Base-by-base conservation (phyloP, 2,888 invertebrate genomes). In the Hyppa rectilinea region DNA sequence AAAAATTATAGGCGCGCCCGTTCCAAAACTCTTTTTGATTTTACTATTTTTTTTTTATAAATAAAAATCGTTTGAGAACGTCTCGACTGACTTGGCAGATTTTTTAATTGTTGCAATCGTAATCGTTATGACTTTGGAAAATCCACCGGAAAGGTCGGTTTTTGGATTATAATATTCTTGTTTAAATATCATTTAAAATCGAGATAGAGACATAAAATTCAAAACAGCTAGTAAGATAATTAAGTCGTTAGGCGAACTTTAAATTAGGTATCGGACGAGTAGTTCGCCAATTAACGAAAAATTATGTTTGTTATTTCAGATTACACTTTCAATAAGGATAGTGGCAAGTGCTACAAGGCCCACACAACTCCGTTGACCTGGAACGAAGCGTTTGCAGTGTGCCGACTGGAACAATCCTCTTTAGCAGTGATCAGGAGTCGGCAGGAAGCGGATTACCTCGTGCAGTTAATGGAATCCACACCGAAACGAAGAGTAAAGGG, bases 351-450 rank as follows among this genome's bases (percentile, higher is more conserved):
- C 26, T 58, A 26, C 26, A 58, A 40, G 12, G 12, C 40, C 6
- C 94, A 94, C 69, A 68, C 88, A n/a, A 84, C 75, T 1, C 91
- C 93, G 0, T 74, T 81, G 76, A 91, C 82, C 43, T 95, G 94
- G 94, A 82, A 82, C 0, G 92, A 92, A 0, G 92, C 94, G 0
- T 87, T 89, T 40, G 80, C 81, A 4, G 76, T 87, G 2, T 95
- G 95, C 75, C 82, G 80, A 23, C 74, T 88, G 26, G 68, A 68
- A 55, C 20, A 66, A 31, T 38, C 53, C 0, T 88, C 90, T 58
- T 66, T 94, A 34, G 91, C 91, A 3, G 86, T 94, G n/a, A 88
- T 92, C 49, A 90, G 91, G 63, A 89, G 85, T 17, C 47, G 26
- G 10, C 4, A 14, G 31, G 82, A 82, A 50, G 72, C 69, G 0